These are phyloP conservation scores for Caerostris darwini DNA, from an alignment of 1,140 invertebrate genomes.

Conservation along the genomic window DNA sequence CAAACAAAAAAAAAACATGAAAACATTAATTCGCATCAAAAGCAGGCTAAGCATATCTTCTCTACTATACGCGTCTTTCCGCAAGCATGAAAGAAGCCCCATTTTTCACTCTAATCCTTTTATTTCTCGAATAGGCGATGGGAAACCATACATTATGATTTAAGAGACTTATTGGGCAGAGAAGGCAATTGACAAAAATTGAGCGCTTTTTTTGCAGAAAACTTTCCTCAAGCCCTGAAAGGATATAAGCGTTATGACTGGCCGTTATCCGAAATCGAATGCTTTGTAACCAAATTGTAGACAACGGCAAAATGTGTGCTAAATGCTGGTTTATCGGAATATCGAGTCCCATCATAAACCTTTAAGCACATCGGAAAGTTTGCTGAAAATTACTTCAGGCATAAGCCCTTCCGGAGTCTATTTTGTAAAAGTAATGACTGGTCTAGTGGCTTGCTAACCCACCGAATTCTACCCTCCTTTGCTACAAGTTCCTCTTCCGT, in stretches of 20 bases:
- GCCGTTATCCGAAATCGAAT: constrained; percentile 6
- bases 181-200: background rate
- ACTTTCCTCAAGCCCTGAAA: background rate
- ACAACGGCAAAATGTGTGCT: background rate
- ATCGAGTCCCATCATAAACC: background rate
- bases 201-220: background rate
- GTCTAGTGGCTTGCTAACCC: too few species aligned
- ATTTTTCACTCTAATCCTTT: background rate
- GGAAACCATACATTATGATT: background rate
- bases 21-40: too few species aligned
- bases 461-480: too few species aligned
- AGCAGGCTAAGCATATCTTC: too few species aligned
- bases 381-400: background rate
- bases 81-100: background rate
- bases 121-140: background rate
- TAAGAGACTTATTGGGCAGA: background rate
- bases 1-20: too few species aligned
- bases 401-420: too few species aligned
- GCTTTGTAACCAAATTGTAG: background rate
- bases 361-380: background rate
- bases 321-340: background rate
- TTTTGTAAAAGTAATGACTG: too few species aligned
- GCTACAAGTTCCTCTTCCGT: too few species aligned
- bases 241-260: background rate
- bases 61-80: background rate